phyloP scores from a whole-genome alignment of 2,888 invertebrate genomes.

The Tetragonisca angustula region DNA sequence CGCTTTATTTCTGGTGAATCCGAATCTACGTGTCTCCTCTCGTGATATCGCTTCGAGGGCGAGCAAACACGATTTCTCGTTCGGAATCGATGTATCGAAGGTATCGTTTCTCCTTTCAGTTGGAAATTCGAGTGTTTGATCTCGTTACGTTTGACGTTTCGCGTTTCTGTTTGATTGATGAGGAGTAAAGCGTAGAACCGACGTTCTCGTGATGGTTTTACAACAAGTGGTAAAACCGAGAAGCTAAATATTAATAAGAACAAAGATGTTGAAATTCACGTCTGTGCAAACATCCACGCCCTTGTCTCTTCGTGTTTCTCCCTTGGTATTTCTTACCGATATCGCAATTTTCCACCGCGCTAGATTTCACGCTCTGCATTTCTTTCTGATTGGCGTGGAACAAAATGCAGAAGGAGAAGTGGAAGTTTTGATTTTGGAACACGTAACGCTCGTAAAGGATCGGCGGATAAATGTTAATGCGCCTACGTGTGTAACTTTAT shows the following conservation, averaged over 20 bases:
- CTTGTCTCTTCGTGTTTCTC: too few species aligned
- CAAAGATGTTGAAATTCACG: too few species aligned
- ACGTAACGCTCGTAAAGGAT: not conserved
- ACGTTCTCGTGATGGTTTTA: not conserved
- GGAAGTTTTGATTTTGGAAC: not conserved
- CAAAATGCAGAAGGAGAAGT: not conserved
- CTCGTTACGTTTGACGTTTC: not conserved
- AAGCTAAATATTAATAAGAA: too few species aligned
- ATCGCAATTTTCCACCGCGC: too few species aligned
- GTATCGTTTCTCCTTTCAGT: not conserved
- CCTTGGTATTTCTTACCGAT: too few species aligned
- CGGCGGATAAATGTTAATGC: slow-evolving; percentile 15
- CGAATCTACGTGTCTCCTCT: not conserved
- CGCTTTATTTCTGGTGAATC: not conserved
- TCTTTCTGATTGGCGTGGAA: not conserved
- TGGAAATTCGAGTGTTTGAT: not conserved
- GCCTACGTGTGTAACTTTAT: slow-evolving; percentile 28
- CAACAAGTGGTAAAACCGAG: too few species aligned
- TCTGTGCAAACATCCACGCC: too few species aligned
- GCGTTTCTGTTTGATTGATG: not conserved
- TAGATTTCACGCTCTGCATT: too few species aligned
- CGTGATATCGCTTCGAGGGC: not conserved
- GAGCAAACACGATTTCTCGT: not conserved
- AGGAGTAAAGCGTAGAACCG: not conserved
- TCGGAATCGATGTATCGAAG: not conserved